Conservation (phyloP, 2,113 vertebrate species). For the Geothlypis trichas region DNA sequence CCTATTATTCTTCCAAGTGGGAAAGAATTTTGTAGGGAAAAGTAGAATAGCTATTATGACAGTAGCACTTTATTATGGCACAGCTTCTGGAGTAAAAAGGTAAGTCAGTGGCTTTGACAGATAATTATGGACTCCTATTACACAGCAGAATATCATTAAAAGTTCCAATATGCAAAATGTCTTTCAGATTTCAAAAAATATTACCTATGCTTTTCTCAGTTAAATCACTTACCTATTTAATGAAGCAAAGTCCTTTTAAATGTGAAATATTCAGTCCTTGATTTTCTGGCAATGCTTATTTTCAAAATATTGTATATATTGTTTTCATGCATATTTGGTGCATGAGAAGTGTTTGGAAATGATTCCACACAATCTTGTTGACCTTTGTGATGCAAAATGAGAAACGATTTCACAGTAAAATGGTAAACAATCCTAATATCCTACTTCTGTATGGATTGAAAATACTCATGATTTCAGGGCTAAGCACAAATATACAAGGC, state of each 20-base stretch:
- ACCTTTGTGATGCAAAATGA: not conserved
- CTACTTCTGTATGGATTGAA: not conserved
- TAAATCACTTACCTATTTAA: not conserved
- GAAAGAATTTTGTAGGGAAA: slow-evolving; percentile 13
- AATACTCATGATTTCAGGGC: not conserved
- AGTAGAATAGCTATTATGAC: slow-evolving; percentile 12
- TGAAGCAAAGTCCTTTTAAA: not conserved
- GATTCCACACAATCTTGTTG: not conserved
- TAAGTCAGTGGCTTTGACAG: slow-evolving; percentile 28
- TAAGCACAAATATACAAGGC: not conserved
- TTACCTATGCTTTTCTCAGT: not conserved
- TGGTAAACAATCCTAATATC: not conserved
- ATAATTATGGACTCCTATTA: slow-evolving; percentile 54
- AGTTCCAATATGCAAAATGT: slow-evolving; percentile 30
- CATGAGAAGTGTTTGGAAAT: not conserved
- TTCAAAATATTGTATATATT: not conserved
- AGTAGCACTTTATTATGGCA: slow-evolving; percentile 20
- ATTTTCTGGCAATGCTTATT: not conserved
- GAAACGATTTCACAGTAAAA: not conserved
- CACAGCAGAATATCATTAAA: slow-evolving; percentile 35
- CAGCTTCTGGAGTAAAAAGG: not conserved
- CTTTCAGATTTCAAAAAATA: slow-evolving; percentile 39
- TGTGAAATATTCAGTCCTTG: not conserved
- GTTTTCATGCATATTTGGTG: not conserved
- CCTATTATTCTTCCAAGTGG: slow-evolving; percentile 45